phyloP scores from a whole-genome alignment of 2,797 vertebrate genomes.

The Fistularia tabacaria region DNA sequence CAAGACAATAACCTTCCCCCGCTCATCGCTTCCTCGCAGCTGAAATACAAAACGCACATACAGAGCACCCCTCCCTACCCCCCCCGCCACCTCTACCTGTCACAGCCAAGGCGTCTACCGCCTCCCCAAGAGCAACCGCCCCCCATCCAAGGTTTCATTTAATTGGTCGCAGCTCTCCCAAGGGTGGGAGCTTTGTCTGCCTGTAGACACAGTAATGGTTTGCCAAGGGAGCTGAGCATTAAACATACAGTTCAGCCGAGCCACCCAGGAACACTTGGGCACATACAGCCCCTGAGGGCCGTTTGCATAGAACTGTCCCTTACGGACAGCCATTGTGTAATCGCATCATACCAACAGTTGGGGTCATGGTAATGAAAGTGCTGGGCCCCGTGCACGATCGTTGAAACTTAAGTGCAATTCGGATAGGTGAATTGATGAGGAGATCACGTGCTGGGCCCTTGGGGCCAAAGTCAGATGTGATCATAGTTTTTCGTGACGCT shows the following conservation, averaged over 20 bases:
- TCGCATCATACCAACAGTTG: slow-evolving; percentile 15
- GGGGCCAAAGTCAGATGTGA: slow-evolving; percentile 23
- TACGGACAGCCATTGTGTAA: slow-evolving; percentile 11
- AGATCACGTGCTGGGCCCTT: slow-evolving; percentile 5
- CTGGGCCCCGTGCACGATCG: not conserved
- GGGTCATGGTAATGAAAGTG: not conserved
- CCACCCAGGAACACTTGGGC: slow-evolving; percentile 18
- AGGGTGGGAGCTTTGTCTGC: slow-evolving; percentile 29
- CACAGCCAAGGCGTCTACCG: slow-evolving; percentile 16
- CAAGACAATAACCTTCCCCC: slow-evolving; percentile 19
- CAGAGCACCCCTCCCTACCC: no score
- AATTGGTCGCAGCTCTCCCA: slow-evolving; percentile 56
- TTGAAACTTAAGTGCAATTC: not conserved
- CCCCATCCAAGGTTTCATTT: slow-evolving; percentile 36
- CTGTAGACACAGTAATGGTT: slow-evolving; percentile 44
- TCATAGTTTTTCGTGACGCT: slow-evolving; percentile 2
- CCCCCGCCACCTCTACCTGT: slow-evolving; percentile 33
- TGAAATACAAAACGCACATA: not conserved
- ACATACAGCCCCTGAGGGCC: slow-evolving; percentile 3
- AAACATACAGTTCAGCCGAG: slow-evolving; percentile 28
- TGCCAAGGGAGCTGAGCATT: slow-evolving; percentile 48
- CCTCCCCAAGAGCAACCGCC: slow-evolving; percentile 18
- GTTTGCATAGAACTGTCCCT: not conserved
- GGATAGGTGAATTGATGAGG: not conserved
- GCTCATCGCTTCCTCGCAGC: slow-evolving; percentile 10